Evolutionary conservation across 1,140 invertebrate species (phyloP).

Genomic region (Bombus superbus): DNA sequence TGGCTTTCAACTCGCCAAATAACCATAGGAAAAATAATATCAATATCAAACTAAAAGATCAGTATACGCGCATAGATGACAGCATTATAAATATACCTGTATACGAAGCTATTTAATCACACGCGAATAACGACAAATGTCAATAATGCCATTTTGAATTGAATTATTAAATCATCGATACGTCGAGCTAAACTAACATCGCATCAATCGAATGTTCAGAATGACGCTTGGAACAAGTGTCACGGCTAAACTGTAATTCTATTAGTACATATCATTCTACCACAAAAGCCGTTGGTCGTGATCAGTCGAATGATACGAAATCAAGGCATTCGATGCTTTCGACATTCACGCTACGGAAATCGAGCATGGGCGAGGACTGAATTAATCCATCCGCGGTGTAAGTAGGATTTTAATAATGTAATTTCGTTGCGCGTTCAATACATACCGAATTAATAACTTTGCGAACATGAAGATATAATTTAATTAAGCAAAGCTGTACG

Average conservation of each 20-base stretch:
- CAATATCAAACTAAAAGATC: no score
- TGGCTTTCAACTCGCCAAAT: no score
- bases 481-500: constrained; percentile 12
- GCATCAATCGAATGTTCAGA: neutral
- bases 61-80: no score
- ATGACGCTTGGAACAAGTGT: neutral
- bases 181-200: neutral
- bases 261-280: neutral
- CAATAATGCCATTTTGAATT: neutral
- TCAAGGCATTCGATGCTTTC: neutral
- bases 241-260: neutral
- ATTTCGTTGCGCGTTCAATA: neutral
- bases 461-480: neutral
- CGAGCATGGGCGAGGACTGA: neutral
- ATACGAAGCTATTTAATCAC: neutral
- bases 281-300: neutral
- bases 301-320: constrained; percentile 2
- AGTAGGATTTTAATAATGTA: constrained; percentile 14
- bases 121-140: neutral
- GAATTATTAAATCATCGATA: neutral
- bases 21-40: neutral
- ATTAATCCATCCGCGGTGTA: neutral
- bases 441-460: constrained; percentile 12
- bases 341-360: neutral
- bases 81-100: no score